Evolutionary conservation across 1,140 invertebrate genomes (phyloP).

Genomic region (Caerostris extrusa): DNA sequence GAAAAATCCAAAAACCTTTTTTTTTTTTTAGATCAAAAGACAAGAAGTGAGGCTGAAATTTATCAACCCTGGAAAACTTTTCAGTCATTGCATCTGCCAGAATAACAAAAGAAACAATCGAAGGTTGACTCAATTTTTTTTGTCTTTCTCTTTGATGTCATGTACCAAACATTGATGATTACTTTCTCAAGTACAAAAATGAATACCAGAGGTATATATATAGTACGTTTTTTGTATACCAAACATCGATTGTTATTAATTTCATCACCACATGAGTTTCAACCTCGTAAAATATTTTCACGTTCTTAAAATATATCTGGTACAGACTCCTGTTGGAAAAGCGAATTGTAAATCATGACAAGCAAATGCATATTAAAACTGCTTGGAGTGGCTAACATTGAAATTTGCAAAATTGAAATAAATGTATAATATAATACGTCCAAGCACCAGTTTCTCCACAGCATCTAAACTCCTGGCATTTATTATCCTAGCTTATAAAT

Average conservation of each 20-base stretch:
- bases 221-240: background rate
- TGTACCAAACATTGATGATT: background rate
- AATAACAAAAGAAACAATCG: constrained; percentile 32
- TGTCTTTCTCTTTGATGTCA: background rate
- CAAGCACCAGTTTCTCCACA: constrained; percentile 39
- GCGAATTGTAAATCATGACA: constrained; percentile 67
- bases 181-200: constrained; percentile 24
- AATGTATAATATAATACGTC: constrained; percentile 51
- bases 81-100: background rate
- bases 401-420: constrained; percentile 72
- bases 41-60: background rate
- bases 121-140: background rate
- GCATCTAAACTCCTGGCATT: background rate
- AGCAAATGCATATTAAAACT: constrained; percentile 75
- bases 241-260: background rate
- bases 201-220: constrained; percentile 51
- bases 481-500: too few relatives aligned
- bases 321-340: constrained; percentile 42
- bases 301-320: constrained; percentile 26
- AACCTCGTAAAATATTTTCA: constrained; percentile 28
- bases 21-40: background rate
- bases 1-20: background rate
- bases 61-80: background rate
- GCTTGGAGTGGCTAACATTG: constrained; percentile 76
- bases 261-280: constrained; percentile 35